Base-by-base conservation (phyloP, 2,797 vertebrate species). In the Peromyscus attwateri region DNA sequence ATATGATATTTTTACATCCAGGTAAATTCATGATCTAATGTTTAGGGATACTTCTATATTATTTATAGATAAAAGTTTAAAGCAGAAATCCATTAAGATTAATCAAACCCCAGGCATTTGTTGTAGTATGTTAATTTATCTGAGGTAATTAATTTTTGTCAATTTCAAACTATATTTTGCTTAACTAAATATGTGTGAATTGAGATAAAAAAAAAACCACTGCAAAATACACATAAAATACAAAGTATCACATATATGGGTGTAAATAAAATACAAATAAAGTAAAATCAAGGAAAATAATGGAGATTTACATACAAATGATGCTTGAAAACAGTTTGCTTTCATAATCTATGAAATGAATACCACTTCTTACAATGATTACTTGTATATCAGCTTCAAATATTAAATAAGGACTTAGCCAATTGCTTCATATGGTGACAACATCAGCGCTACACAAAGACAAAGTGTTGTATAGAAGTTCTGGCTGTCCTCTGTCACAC, bases 61-160 rank as follows among this genome's bases (percentile, higher is more conserved):
- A 95, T 94, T 92, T 96, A 85, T 84, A 98, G 94, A 97, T 97
- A 97, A 97, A 97, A 95, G 92, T 96, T 95, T 96, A 84, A 31
- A 97, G 49, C 34, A 95, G 79, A 97, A 97, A 95, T 95, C 92
- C 91, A 97, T 97, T 97, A 97, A 95, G 85, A 81, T 81, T 97
- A 96, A 95, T 95, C 95, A 96, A 94, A 96, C 91, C 91, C 49
- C 11, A 96, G 93, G 94, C 52, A 79, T 92, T 95, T 94, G 40
- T 95, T 94, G 52, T n/a, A 97, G 91, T 91, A 91, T 12, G 0
- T 92, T 97, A 87, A 97, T 97, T 96, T 95, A 92, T 93, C 70
- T 91, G 46, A 97, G 60, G 34, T 92, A 94, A 92, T 97, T 98
- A 95, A 97, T 96, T 97, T 89, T 92, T 89, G 87, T 92, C 75